Base-by-base conservation (phyloP, 2,113 vertebrate genomes). In the Protomyctophum bolini region DNA sequence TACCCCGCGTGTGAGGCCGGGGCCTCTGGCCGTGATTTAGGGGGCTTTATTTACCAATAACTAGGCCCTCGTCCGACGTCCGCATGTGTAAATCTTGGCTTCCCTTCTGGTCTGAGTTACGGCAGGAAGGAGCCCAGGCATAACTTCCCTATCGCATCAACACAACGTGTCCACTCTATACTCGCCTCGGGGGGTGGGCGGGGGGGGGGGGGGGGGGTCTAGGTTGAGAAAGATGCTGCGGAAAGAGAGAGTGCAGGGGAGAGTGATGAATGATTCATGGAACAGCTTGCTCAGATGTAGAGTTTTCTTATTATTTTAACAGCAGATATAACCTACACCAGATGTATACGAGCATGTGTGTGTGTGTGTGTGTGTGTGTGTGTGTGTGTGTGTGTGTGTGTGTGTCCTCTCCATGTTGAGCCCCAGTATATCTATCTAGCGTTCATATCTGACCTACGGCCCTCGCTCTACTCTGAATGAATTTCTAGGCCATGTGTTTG, bases 311-410 rank as follows among this genome's bases (percentile, higher is more conserved):
- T 64, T 64, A 59, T 54, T 79, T 63, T 85, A 21, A 77, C 75
- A 85, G 81, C 75, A 73, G 68, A 70, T 80, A 68, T 88, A 84
- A 90, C 70, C 11, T 60, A 73, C 73, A 83, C 81, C 88, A 90
- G 87, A 89, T 70, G 58, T 54, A 41, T 54, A 41, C 33, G 33
- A 41, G 15, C 8, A 14, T 21, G n/a, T 21, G 56, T 8, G 10
- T 11, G 10, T 10, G 49, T 51, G 49, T 51, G 49, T 8, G 6
- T 6, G 49, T 51, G 65, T 57, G 51, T 55, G 52, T 55, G 51
- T 46, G 28, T 45, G 33, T 29, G 29, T 48, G 51, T n/a, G 0
- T 62, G 15, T 63, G 47, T 63, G 50, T 52, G 7, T 49, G 21
- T 0, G 49, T 1, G 21, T 29, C 64, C 49, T 15, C 41, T 41